Percentiles rank a stretch among this genome's conserved stretches.
phyloP scores from a whole-genome alignment of 2,797 vertebrate species.

The Lophotriccus pileatus region DNA sequence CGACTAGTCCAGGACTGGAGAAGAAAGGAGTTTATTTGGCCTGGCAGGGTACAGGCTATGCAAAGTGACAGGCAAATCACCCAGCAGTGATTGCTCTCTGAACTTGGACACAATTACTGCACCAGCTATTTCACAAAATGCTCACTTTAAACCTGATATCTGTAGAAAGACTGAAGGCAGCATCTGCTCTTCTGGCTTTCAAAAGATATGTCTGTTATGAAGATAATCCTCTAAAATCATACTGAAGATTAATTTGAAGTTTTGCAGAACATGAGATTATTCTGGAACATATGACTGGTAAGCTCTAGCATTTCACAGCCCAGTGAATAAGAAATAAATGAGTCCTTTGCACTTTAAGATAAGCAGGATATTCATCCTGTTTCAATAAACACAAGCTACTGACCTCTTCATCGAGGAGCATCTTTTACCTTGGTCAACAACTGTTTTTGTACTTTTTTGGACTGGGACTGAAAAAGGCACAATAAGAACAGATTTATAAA shows the following conservation, averaged over 20 bases:
- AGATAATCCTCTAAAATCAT: neutral
- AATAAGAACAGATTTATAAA: neutral
- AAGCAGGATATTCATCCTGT: neutral
- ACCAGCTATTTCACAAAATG: neutral
- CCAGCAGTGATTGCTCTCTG: neutral
- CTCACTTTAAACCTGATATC: neutral
- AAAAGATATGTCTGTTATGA: neutral
- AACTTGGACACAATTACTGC: neutral
- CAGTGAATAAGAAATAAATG: neutral
- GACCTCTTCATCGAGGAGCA: neutral
- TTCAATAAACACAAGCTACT: neutral
- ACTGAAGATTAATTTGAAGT: neutral
- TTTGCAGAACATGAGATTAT: neutral
- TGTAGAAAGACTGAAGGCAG: neutral
- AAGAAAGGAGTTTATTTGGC: neutral
- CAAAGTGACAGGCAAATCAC: neutral
- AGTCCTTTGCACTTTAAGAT: neutral
- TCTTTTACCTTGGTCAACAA: neutral
- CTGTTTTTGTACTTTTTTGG: neutral
- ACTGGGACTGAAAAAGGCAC: neutral
- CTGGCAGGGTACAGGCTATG: neutral
- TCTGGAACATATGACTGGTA: neutral
- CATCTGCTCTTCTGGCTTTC: neutral
- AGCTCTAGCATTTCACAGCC: neutral
- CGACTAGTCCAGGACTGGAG: neutral